Base-by-base conservation (phyloP, 2,888 invertebrate species). In the Idaea straminata region DNA sequence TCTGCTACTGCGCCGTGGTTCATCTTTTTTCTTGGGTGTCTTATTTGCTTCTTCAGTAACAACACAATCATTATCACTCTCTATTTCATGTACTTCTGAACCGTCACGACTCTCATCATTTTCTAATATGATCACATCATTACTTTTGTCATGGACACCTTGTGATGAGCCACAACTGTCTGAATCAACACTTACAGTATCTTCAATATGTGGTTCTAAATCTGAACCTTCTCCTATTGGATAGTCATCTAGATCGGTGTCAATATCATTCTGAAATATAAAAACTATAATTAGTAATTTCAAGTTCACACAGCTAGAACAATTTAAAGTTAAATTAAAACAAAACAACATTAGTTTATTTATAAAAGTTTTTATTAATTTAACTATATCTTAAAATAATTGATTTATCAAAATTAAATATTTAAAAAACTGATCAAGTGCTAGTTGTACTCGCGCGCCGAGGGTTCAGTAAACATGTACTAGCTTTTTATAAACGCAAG, bases 21-120 rank as follows among this genome's bases (percentile, higher is more conserved):
- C 83, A 3, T 7, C 13, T 60, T 59, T 34, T 15, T 59, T 34
- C 13, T 59, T 59, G 6, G 59, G 59, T 5, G 34, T 59, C 13
- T 25, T 25, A 7, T 76, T 75, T 66, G 72, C 82, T 69, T 87
- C 84, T 62, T 72, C 74, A 72, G 81, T 92, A 84, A 83, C 59
- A 0, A 82, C 74, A 79, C 80, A 80, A 71, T 93, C 93, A 83
- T 94, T 89, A 70, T 91, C 93, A 81, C 88, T 90, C 15, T 80
- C 71, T 68, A 90, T 87, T 77, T 91, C 91, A 63, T 89, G 87
- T 35, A 89, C 84, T 73, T 93, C 93, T 57, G 83, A 77, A 69
- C 77, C 86, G 63, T 78, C 73, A 4, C 77, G 73, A 60, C 80
- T 79, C 38, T 71, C 73, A 66, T 84, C 81, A 73, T 76, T 80